Conservation (phyloP, 2,888 invertebrate genomes). For the Drosophila vallismaia region DNA sequence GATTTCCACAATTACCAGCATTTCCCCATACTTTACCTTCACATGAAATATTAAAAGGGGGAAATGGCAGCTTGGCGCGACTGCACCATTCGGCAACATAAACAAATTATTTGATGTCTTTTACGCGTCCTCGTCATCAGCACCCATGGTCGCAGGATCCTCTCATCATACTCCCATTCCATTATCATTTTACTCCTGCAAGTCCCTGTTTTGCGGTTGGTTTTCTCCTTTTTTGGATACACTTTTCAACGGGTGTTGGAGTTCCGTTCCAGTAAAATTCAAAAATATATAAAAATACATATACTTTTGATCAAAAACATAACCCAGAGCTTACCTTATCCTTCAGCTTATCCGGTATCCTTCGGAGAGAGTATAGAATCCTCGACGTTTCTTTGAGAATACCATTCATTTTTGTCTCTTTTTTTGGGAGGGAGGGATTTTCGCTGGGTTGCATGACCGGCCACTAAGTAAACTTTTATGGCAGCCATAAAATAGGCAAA, state of each 20-base stretch:
- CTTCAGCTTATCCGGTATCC: background rate
- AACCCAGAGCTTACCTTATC: too few relatives aligned
- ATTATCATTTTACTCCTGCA: background rate
- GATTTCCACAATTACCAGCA: constrained; percentile 5
- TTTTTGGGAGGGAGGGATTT: constrained; percentile 20
- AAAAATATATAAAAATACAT: too few relatives aligned
- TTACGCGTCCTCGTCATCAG: constrained; percentile 38
- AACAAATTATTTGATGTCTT: constrained; percentile 76
- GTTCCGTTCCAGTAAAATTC: too few relatives aligned
- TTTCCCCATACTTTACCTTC: constrained; percentile 5
- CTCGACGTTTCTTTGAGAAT: background rate
- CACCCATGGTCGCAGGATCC: background rate
- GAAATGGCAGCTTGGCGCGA: constrained; percentile 27
- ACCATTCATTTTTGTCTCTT: constrained; percentile 4
- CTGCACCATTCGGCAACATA: constrained; percentile 66
- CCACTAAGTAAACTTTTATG: constrained; percentile 78
- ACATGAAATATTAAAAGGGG: constrained; percentile 40
- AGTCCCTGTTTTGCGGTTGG: constrained; percentile 11
- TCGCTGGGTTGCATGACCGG: constrained; percentile 55
- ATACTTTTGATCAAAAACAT: too few relatives aligned
- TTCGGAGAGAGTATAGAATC: background rate
- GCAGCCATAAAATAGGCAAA: constrained; percentile 75
- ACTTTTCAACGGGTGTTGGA: background rate
- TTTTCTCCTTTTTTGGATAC: background rate
- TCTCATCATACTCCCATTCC: background rate